Conservation (phyloP, 2,888 invertebrate genomes). For the Choristoneura rosaceana region DNA sequence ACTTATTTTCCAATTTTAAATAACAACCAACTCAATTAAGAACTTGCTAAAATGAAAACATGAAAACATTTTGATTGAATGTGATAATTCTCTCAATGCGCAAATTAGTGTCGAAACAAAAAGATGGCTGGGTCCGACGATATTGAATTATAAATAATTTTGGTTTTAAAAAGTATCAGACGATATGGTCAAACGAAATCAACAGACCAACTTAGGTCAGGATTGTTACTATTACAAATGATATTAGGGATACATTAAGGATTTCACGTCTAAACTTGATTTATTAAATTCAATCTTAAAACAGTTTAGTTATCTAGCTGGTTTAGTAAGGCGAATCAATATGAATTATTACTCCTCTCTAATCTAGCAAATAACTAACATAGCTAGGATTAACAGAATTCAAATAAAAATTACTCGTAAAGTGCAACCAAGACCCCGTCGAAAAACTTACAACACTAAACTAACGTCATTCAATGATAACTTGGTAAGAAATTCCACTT, state of each 20-base stretch:
- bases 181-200: not conserved
- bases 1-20: constrained; percentile 18
- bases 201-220: not conserved
- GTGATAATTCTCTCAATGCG: constrained; percentile 18
- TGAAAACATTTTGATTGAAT: constrained; percentile 26
- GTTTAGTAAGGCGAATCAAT: too few relatives aligned
- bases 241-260: not conserved
- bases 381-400: too few relatives aligned
- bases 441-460: too few relatives aligned
- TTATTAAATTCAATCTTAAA: not conserved
- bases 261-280: not conserved
- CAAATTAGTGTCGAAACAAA: constrained; percentile 24
- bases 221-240: not conserved
- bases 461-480: too few relatives aligned
- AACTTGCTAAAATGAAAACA: constrained; percentile 23
- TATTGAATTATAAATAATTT: constrained; percentile 5
- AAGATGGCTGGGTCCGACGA: not conserved
- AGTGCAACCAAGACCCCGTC: too few relatives aligned
- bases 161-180: not conserved
- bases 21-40: constrained; percentile 37
- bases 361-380: too few relatives aligned
- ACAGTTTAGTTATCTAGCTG: too few relatives aligned
- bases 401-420: too few relatives aligned
- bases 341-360: not conserved
- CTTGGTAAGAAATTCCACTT: too few relatives aligned